Evolutionary conservation across 2,888 invertebrate genomes (phyloP), one percentile per base, ranked within the genome.

Genomic region (Microchrysa polita): DNA sequence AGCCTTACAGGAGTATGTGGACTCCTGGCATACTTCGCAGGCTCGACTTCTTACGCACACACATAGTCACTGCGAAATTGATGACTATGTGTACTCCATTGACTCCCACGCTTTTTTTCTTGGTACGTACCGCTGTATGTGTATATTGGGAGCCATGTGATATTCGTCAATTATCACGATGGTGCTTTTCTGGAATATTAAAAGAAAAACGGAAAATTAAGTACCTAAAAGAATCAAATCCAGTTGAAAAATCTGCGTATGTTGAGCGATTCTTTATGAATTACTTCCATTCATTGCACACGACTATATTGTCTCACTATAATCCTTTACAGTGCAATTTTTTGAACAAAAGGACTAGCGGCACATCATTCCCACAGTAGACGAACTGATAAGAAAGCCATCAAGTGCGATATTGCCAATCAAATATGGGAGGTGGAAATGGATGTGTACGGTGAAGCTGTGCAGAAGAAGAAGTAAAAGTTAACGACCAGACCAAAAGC

Each of bases 121-220:
- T n/a, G 12, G 65, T 18, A 61, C n/a, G n/a, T n/a, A n/a, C n/a
- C n/a, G n/a, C n/a, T 61, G 34, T 23, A 23, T 65, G 48, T 65
- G 48, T 34, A 34, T 34, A 65, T 44, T 44, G 5, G 27, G 67
- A 67, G 67, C 55, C 69, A 69, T 69, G 69, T 69, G 69, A 69
- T 69, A 69, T 69, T 69, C 69, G 69, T 57, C 57, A 69, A 42
- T 69, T 55, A 55, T 34, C 55, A 42, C 16, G 44, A 42, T 59
- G 48, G 65, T 65, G 44, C 65, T 48, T 22, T 65, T 65, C 22
- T 48, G n/a, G 22, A 44, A 23, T 18, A 48, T 65, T 23, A n/a
- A n/a, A n/a, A n/a, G n/a, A n/a, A n/a, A n/a, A n/a, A 7, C 27
- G 27, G 16, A 61, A 34, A 22, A 14, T 65, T 2, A 34, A 65